Evolutionary conservation across 2,797 vertebrate species (phyloP), one percentile per base, ranked within the genome.

Genomic region (Smutsia gigantea): DNA sequence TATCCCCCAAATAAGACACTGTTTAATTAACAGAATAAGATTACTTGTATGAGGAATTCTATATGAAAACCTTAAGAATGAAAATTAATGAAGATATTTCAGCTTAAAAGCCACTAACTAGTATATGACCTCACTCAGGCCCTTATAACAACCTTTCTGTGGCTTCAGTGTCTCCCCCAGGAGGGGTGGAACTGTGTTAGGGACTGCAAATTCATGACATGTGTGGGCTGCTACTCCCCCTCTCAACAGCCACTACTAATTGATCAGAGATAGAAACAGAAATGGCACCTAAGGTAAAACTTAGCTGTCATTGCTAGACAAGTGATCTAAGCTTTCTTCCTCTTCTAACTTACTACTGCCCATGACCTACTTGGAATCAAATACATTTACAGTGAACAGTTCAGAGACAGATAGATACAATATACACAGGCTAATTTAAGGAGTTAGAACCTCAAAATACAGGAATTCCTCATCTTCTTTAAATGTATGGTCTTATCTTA

Each of bases 361-460:
- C 89, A 31, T 94, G 74, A 92, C 92, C 75, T 90, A 95, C 55
- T 77, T 94, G 93, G 61, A 97, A 93, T 94, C 89, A 96, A 94
- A 94, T 46, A 64, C 53, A 59, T 75, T 49, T 95, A 55, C 17
- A 85, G 31, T 46, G n/a, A 93, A 92, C 75, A 95, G 79, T 49
- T 96, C 63, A 88, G 86, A 79, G 31, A 39, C 9, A 96, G 39
- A 95, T 0, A 71, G 13, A 79, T 25, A 93, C 1, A 77, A 89
- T n/a, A 92, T 7, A 92, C 7, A 87, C 37, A 96, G 75, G 59
- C 15, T 93, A 88, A 88, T 23, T 77, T 87, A 74, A 87, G 64
- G 8, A 90, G 53, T 83, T 27, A 55, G 42, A 72, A 79, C 19
- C 31, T 94, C 85, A 93, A 95, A 95, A 53, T 75, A 79, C 6